Evolutionary conservation across 2,113 vertebrate genomes (phyloP), one percentile per base, ranked within the genome.

Genomic region (Lagenorhynchus albirostris): DNA sequence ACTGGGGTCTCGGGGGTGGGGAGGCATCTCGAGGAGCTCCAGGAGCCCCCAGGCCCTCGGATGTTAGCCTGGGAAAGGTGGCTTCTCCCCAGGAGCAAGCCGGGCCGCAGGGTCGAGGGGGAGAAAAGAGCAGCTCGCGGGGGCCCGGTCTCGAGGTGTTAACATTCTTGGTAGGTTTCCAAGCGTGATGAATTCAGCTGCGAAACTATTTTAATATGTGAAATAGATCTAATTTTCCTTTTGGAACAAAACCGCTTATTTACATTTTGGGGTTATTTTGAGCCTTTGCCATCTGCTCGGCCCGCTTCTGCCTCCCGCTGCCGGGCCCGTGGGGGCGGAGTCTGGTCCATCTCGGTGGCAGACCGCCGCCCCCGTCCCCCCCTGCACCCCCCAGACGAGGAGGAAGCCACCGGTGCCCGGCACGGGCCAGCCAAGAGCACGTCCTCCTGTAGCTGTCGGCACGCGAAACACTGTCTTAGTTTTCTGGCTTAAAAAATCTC

Each of bases 161-260:
- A 74, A 55, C 23, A 11, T 65, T 12, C 91, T 97, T 97, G 97
- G 98, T 93, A 58, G 96, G 68, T 71, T 86, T 91, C 94, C 96
- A 76, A 96, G 93, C 50, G 60, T 60, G 95, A 84, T 82, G 47
- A 77, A 89, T 95, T 98, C 97, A 98, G 97, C 63, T 65, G 97
- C 23, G 67, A 62, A 96, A 96, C 96, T 73, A 11, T 97, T 97
- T 95, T 96, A 97, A 98, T 97, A 98, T 12, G 25, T 97, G 95
- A 95, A 97, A 95, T 98, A 97, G 94, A 95, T 98, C 95, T 97
- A 85, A 82, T 94, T 97, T 97, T 98, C 97, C 97, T 95, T 96
- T 98, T 97, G 97, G 97, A 98, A 98, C 98, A 97, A 98, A 97
- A 97, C 97, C 96, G 96, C 96, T 95, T 98, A 97, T 98, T 98